Conservation (phyloP, 2,888 invertebrate species). For the Ectemnius lituratus region DNA sequence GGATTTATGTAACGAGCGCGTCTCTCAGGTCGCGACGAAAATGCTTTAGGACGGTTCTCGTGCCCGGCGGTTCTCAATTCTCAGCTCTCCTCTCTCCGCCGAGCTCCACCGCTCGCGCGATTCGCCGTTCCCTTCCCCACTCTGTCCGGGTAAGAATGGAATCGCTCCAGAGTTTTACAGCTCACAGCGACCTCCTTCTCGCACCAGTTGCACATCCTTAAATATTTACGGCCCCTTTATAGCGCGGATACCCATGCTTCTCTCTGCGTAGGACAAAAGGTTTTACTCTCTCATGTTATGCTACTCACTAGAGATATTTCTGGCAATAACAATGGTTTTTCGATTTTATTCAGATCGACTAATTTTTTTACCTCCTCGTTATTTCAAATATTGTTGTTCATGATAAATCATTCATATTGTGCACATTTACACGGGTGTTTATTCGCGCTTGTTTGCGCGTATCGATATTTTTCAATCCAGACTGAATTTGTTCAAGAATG, state of each 20-base stretch:
- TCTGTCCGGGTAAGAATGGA: conserved; percentile 39
- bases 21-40: conserved; percentile 34
- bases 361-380: no score
- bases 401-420: no score
- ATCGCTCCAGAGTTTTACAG: conserved; percentile 51
- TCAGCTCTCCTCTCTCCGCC: no score
- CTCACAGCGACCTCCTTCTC: conserved; percentile 19
- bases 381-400: no score
- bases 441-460: no score
- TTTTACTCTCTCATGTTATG: neutral
- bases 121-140: no score
- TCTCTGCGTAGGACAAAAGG: conserved; percentile 21
- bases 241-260: conserved; percentile 32
- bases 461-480: no score
- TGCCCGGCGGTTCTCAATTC: conserved; percentile 20
- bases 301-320: neutral
- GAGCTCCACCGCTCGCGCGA: no score
- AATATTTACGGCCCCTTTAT: conserved; percentile 33
- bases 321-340: neutral
- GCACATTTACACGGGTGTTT: no score
- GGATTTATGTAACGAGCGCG: conserved; percentile 18
- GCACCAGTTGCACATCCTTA: conserved; percentile 19
- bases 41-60: conserved; percentile 26
- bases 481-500: no score
- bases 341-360: no score